These are phyloP conservation scores for Clunio marinus DNA, from an alignment of 2,888 invertebrate genomes.

Conservation along the genomic window DNA sequence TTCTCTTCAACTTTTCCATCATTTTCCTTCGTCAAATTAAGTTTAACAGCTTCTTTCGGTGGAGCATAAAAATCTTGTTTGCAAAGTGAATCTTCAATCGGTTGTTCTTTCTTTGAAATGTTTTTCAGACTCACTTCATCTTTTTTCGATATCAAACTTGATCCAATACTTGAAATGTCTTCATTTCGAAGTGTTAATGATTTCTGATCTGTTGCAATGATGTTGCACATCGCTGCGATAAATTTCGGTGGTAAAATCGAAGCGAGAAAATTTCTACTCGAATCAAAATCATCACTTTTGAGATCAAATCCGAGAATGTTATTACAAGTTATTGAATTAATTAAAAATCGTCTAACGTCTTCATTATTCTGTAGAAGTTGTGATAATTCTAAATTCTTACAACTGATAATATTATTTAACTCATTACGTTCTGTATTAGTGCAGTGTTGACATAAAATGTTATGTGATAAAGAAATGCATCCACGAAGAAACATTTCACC, in stretches of 20 bases:
- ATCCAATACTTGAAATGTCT: not conserved
- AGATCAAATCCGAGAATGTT: conserved; percentile 27
- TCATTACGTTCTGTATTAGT: not conserved
- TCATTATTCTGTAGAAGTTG: not conserved
- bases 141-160: conserved; percentile 18
- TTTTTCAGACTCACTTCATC: conserved; percentile 35
- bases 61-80: not conserved
- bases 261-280: conserved; percentile 54
- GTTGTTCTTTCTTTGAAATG: conserved; percentile 1
- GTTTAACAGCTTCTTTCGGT: not conserved
- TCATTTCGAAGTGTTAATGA: not conserved
- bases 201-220: conserved; percentile 54
- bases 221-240: conserved; percentile 73
- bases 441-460: conserved; percentile 23
- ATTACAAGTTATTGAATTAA: conserved; percentile 4
- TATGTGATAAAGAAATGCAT: conserved; percentile 28
- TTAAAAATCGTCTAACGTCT: not conserved
- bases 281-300: conserved; percentile 19
- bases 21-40: not conserved
- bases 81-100: not conserved
- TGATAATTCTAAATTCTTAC: conserved; percentile 3
- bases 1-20: no score
- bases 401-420: conserved; percentile 16
- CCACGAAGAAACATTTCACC: conserved; percentile 49
- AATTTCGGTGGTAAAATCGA: conserved; percentile 64